Evolutionary conservation across 2,888 invertebrate species (phyloP), one percentile per base, ranked within the genome.

Genomic region (Apomyelois bistriatella): DNA sequence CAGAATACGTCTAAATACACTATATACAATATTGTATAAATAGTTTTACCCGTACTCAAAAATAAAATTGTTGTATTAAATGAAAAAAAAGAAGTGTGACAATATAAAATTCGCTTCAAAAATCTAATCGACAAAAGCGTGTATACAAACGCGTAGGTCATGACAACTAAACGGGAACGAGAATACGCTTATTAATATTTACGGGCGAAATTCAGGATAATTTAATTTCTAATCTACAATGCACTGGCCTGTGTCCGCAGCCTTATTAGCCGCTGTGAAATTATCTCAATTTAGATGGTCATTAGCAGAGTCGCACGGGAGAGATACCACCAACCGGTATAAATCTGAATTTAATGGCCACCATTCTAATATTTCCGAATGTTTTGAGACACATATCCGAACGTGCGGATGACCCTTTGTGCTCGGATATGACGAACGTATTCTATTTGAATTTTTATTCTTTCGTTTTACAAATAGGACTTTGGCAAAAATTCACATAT

Each of bases 261-360:
- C 73, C 74, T 77, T 81, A 82, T 79, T 78, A 79, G 77, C 79
- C 76, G 78, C 68, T 79, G 78, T 76, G 82, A 85, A 90, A 91
- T 91, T 90, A 90, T 91, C 89, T 90, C 90, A 89, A 89, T 91
- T 91, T 89, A 87, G 85, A 68, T 84, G 89, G 90, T 90, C 90
- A 90, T 91, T 91, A 91, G 88, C 74, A 79, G 75, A 82, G 84
- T 86, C 88, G 87, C 86, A 69, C 82, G 81, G 86, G 89, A 80
- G 88, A 90, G 90, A 90, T 91, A 90, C 83, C 85, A 83, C 73
- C 70, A 74, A 70, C 75, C 74, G 66, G 80, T 81, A 87, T 89
- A 90, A 90, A 90, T 90, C 89, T 88, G 88, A 82, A 85, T 90
- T 87, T 88, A 89, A 89, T 86, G 88, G 82, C 83, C 82, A 22